phyloP scores from a whole-genome alignment of 1,140 invertebrate species.

The Papilio polytes region DNA sequence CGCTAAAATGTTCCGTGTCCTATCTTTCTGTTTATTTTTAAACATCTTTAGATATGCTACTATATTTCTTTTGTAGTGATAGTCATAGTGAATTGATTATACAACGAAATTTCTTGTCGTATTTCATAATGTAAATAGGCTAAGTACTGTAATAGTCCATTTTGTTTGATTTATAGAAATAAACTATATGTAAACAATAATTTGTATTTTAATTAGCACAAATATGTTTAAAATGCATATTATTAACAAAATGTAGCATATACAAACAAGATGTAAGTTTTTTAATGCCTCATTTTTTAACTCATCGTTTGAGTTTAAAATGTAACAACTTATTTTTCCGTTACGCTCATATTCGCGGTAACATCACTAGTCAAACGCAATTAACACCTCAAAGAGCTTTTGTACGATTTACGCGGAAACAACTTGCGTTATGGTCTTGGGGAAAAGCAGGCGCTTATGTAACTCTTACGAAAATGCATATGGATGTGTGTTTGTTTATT shows the following conservation, averaged over 20 bases:
- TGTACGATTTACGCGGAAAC: background rate
- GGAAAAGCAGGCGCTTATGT: background rate
- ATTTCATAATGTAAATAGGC: background rate
- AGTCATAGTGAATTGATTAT: background rate
- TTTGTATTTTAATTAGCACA: too few relatives aligned
- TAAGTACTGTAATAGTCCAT: background rate
- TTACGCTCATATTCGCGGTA: conserved; percentile 1
- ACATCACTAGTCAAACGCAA: conserved; percentile 9
- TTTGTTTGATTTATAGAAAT: background rate
- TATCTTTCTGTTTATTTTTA: background rate
- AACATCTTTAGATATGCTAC: background rate
- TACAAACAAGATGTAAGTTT: background rate
- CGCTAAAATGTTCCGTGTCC: conserved; percentile 12
- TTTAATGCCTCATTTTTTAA: background rate
- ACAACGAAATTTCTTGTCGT: background rate
- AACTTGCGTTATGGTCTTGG: conserved; percentile 1
- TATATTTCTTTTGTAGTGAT: background rate
- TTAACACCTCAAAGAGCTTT: conserved; percentile 23
- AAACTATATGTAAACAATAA: background rate
- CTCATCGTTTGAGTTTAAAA: background rate
- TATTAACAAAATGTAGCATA: background rate
- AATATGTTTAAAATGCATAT: too few relatives aligned
- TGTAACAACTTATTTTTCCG: conserved; percentile 5
- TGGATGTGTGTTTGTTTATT: conserved; percentile 8
- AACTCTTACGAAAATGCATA: conserved; percentile 24